These are phyloP conservation scores for Agonopterix arenella DNA, from an alignment of 2,888 invertebrate species.

Conservation along the genomic window DNA sequence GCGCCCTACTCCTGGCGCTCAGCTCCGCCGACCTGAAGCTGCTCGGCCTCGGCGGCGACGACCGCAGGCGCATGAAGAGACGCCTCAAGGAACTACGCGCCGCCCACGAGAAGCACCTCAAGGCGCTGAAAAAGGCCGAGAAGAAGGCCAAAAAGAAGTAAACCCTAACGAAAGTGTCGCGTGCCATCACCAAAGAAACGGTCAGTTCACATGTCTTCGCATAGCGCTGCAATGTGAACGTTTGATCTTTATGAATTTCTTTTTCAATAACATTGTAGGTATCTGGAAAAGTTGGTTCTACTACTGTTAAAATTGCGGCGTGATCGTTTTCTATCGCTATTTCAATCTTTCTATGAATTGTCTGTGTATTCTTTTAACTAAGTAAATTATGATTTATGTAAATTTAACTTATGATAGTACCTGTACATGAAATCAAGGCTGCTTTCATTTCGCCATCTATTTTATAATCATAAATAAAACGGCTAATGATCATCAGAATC, in stretches of 20 bases:
- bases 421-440: slow-evolving; percentile 2
- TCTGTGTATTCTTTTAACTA: neutral
- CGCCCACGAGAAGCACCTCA: slow-evolving; percentile 91
- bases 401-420: neutral
- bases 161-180: slow-evolving; percentile 9
- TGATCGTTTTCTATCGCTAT: no score
- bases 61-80: slow-evolving; percentile 86
- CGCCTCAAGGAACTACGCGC: slow-evolving; percentile 89
- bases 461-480: neutral
- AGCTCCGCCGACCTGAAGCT: slow-evolving; percentile 95
- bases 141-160: slow-evolving; percentile 86
- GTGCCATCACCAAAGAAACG: slow-evolving; percentile 37
- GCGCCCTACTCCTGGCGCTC: slow-evolving; percentile 88
- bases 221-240: no score
- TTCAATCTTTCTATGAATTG: neutral
- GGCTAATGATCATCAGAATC: neutral
- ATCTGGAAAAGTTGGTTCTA: neutral
- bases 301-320: no score
- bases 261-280: neutral
- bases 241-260: neutral
- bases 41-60: slow-evolving; percentile 88
- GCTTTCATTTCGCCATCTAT: slow-evolving; percentile 1
- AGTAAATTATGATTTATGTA: neutral
- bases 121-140: slow-evolving; percentile 90
- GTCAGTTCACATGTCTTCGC: slow-evolving; percentile 25